These are phyloP conservation scores for Anseranas semipalmata DNA, from an alignment of 2,113 vertebrate genomes.

Conservation along the genomic window DNA sequence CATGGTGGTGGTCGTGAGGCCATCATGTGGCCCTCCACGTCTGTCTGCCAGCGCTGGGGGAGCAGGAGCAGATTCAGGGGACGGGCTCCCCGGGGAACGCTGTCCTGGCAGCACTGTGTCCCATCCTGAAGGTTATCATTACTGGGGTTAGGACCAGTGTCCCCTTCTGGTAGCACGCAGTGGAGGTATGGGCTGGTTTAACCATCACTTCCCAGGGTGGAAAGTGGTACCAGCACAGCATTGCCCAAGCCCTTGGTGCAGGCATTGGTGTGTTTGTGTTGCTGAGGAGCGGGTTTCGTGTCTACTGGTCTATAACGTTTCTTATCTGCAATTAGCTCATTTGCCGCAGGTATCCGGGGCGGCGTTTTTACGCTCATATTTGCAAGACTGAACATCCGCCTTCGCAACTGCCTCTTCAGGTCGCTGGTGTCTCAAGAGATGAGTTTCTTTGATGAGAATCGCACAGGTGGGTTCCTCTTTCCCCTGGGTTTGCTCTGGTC, in stretches of 20 bases:
- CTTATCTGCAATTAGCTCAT: conserved; percentile 85
- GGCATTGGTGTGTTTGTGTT: neutral
- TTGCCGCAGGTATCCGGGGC: conserved; percentile 90
- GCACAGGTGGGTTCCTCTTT: conserved; percentile 84
- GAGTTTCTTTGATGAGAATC: conserved; percentile 93
- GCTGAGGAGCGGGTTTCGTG: conserved; percentile 25
- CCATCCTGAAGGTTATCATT: neutral
- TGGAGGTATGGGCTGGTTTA: neutral
- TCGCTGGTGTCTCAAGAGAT: conserved; percentile 92
- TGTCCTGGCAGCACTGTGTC: fast-evolving
- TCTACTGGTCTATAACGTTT: conserved; percentile 72
- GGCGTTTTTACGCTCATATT: conserved; percentile 91
- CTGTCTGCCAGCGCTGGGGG: neutral
- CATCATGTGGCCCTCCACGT: fast-evolving
- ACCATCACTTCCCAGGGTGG: neutral
- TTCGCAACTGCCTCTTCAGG: conserved; percentile 91
- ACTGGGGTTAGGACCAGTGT: fast-evolving
- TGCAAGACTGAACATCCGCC: conserved; percentile 90
- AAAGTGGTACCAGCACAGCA: neutral
- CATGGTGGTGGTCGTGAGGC: fast-evolving
- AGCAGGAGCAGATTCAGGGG: neutral
- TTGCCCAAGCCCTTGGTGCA: neutral
- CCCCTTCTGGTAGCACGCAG: neutral
- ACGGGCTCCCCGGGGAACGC: fast-evolving
- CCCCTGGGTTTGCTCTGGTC: fast-evolving